Percentiles rank a stretch among this genome's conserved stretches.
Conservation (phyloP, 2,113 vertebrate species). For the Cervus canadensis region DNA sequence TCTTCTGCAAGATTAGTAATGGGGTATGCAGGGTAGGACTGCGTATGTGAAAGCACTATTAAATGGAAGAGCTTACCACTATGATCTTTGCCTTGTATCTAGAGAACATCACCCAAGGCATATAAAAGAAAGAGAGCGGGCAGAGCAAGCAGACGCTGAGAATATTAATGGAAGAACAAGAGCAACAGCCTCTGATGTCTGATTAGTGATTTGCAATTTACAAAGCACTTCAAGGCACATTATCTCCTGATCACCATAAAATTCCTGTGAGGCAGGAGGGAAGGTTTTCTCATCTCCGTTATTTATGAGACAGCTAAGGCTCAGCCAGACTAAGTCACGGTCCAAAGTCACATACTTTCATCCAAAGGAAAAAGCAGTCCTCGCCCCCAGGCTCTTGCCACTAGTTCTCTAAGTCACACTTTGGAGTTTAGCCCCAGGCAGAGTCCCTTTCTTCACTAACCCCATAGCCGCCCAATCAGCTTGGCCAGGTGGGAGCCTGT, state of each 20-base stretch:
- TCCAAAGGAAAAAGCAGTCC: neutral
- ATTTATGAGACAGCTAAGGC: neutral
- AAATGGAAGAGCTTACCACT: neutral
- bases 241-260: neutral
- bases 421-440: neutral
- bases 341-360: neutral
- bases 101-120: neutral
- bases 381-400: neutral
- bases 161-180: conserved; percentile 7
- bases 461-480: neutral
- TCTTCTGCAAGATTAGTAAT: neutral
- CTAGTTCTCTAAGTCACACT: neutral
- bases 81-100: neutral
- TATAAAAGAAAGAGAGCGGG: neutral
- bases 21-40: neutral
- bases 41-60: neutral
- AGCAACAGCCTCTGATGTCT: neutral
- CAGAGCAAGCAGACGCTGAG: neutral
- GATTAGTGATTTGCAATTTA: conserved; percentile 46
- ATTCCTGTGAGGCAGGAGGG: neutral
- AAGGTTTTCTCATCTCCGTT: neutral
- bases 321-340: neutral
- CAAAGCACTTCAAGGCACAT: neutral
- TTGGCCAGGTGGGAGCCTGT: neutral
- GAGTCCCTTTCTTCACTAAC: neutral